These are phyloP conservation scores for Rhipidura dahli DNA, from an alignment of 2,113 vertebrate species.

Conservation along the genomic window DNA sequence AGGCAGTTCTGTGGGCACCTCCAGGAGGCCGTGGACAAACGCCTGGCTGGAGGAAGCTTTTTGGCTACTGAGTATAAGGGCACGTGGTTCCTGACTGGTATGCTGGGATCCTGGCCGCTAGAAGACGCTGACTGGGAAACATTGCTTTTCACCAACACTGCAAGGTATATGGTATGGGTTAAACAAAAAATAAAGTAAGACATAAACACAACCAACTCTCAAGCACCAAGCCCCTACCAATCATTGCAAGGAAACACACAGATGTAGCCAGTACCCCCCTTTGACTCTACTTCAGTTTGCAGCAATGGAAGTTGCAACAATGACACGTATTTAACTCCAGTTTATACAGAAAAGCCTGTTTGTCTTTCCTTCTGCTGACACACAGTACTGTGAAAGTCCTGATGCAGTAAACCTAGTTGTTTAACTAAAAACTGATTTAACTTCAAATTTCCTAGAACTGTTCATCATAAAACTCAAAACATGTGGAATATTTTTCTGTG, in stretches of 20 bases:
- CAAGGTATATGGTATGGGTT: slow-evolving; percentile 84
- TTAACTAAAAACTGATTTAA: background rate
- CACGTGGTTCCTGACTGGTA: slow-evolving; percentile 85
- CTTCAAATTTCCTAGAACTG: background rate
- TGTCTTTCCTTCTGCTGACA: background rate
- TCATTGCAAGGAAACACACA: background rate
- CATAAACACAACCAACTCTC: background rate
- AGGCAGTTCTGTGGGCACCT: slow-evolving; percentile 83
- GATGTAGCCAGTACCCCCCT: background rate
- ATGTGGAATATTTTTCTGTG: background rate
- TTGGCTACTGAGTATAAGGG: slow-evolving; percentile 73
- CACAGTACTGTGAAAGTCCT: background rate
- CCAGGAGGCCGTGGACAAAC: background rate
- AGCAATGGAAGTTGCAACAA: background rate
- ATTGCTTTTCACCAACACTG: slow-evolving; percentile 81
- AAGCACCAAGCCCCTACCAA: background rate
- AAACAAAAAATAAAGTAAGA: slow-evolving; percentile 49
- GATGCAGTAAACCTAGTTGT: background rate
- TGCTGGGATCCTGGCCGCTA: slow-evolving; percentile 63
- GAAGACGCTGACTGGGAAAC: background rate
- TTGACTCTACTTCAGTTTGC: background rate
- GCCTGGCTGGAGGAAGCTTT: slow-evolving; percentile 71
- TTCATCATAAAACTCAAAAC: background rate
- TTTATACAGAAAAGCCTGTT: background rate
- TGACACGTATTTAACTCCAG: background rate